A percentile compares a stretch with the other conserved stretches of the same genome.
phyloP scores from a whole-genome alignment of 2,113 vertebrate species.

The Pogona vitticeps region DNA sequence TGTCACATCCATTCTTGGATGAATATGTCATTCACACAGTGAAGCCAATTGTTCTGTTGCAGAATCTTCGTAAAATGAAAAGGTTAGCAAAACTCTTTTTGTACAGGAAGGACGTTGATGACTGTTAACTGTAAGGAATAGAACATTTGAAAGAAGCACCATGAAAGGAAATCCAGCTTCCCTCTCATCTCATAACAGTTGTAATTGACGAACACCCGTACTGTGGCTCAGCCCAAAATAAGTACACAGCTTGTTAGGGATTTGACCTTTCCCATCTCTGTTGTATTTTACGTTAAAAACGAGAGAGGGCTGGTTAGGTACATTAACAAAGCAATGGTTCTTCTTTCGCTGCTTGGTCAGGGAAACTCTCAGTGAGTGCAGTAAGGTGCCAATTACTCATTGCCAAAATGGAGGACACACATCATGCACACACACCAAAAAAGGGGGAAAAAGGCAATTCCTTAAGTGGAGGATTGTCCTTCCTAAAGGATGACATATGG shows the following conservation, averaged over 20 bases:
- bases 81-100: not conserved
- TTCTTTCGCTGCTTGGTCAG: too few relatives aligned
- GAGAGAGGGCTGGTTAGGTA: too few relatives aligned
- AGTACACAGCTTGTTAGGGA: not conserved
- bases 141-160: not conserved
- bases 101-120: not conserved
- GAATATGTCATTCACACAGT: constrained; percentile 44
- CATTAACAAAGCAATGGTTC: too few relatives aligned
- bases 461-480: too few relatives aligned
- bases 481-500: too few relatives aligned
- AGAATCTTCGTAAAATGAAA: constrained; percentile 56
- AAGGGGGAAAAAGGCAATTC: too few relatives aligned
- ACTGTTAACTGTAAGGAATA: not conserved
- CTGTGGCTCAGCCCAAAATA: too few relatives aligned
- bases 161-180: not conserved
- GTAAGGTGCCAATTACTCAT: too few relatives aligned
- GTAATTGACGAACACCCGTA: not conserved
- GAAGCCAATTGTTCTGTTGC: constrained; percentile 52
- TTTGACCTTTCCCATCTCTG: not conserved
- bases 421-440: too few relatives aligned
- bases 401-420: too few relatives aligned
- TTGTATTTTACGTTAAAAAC: too few relatives aligned
- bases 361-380: too few relatives aligned
- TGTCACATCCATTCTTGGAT: constrained; percentile 42
- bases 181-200: not conserved